phyloP scores from a whole-genome alignment of 1,140 invertebrate genomes.

The Pinna nobilis region DNA sequence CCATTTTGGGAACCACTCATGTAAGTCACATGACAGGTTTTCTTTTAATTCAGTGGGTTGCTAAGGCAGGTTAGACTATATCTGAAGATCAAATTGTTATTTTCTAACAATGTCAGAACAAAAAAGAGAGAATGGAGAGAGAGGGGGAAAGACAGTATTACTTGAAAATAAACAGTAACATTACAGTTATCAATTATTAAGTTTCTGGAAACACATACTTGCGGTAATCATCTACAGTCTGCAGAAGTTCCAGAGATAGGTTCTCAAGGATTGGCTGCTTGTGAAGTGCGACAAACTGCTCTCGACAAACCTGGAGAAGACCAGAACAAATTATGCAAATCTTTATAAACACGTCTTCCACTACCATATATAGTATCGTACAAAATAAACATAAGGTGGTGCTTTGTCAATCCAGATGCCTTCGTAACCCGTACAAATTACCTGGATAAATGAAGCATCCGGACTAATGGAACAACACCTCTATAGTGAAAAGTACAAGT shows the following conservation, averaged over 20 bases:
- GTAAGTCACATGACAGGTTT: too few species aligned
- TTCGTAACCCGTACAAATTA: too few species aligned
- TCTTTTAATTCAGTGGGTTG: too few species aligned
- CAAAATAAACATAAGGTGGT: too few species aligned
- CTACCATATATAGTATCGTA: too few species aligned
- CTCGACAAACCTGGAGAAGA: slow-evolving; percentile 85
- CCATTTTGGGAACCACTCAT: neutral
- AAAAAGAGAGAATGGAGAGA: neutral
- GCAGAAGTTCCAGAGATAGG: slow-evolving; percentile 85
- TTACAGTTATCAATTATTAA: neutral
- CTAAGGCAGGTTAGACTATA: neutral
- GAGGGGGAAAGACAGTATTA: neutral
- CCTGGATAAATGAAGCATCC: too few species aligned
- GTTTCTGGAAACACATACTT: slow-evolving; percentile 31
- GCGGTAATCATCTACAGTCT: slow-evolving; percentile 77
- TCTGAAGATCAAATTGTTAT: neutral
- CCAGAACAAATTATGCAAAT: too few species aligned
- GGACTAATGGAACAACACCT: too few species aligned
- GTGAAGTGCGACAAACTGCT: slow-evolving; percentile 97
- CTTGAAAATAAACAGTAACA: neutral
- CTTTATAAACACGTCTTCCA: too few species aligned
- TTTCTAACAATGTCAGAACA: neutral
- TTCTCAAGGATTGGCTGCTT: slow-evolving; percentile 93
- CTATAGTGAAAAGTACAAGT: too few species aligned
- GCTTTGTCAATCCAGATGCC: too few species aligned